phyloP scores from a whole-genome alignment of 2,797 vertebrate genomes.

The Acanthurus lineatus region DNA sequence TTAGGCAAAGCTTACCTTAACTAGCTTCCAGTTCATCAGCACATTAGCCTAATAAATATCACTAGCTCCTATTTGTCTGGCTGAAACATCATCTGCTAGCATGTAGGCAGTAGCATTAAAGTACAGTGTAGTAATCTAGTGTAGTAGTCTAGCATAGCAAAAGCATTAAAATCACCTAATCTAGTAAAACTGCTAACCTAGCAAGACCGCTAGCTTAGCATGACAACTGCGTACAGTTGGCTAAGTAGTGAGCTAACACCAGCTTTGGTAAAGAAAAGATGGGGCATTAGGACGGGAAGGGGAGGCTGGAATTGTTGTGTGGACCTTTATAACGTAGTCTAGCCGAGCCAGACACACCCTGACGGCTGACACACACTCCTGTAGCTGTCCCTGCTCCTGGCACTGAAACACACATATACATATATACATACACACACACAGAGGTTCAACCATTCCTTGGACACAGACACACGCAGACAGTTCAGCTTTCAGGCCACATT shows the following conservation, averaged over 20 bases:
- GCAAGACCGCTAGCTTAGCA: slow-evolving; percentile 30
- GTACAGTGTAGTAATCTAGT: not conserved
- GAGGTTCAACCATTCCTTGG: slow-evolving; percentile 29
- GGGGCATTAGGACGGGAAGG: not conserved
- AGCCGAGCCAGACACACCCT: slow-evolving; percentile 73
- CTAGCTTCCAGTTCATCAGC: not conserved
- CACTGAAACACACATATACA: slow-evolving; percentile 61
- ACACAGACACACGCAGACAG: slow-evolving; percentile 42
- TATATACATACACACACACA: slow-evolving; percentile 24
- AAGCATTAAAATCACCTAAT: slow-evolving; percentile 19
- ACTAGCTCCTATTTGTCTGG: slow-evolving; percentile 43
- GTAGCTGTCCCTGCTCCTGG: slow-evolving; percentile 64
- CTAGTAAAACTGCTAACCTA: slow-evolving; percentile 21
- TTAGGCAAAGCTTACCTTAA: not conserved
- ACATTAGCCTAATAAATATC: not conserved
- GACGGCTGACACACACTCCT: slow-evolving; percentile 72
- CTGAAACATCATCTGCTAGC: slow-evolving; percentile 64
- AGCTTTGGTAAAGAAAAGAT: slow-evolving; percentile 3
- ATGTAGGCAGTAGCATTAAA: slow-evolving; percentile 11
- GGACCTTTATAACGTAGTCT: slow-evolving; percentile 67
- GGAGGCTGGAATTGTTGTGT: slow-evolving; percentile 27
- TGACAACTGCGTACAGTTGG: not conserved
- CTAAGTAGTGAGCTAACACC: slow-evolving; percentile 30
- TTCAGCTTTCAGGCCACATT: slow-evolving; percentile 9
- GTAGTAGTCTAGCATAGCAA: slow-evolving; percentile 10